Evolutionary conservation across 2,113 vertebrate genomes (phyloP).

Genomic region (Sphaerodactylus townsendi): DNA sequence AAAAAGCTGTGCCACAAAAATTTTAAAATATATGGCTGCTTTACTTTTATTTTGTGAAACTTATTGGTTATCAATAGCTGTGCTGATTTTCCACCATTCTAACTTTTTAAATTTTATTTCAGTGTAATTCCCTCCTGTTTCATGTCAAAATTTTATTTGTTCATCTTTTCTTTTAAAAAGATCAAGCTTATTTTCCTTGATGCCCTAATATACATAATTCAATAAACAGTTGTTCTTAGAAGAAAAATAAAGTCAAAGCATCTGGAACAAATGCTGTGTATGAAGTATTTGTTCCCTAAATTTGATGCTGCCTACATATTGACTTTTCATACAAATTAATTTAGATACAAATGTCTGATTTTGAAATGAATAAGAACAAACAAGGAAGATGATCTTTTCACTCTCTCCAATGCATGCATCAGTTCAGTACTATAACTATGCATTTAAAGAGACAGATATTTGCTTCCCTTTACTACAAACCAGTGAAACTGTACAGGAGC

Average conservation of each 20-base stretch:
- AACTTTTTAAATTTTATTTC: conserved; percentile 49
- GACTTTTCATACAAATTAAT: conserved; percentile 4
- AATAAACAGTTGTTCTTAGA: conserved; percentile 34
- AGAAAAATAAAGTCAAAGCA: conserved; percentile 30
- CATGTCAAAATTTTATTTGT: conserved; percentile 27
- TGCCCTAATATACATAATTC: conserved; percentile 33
- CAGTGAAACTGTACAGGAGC: conserved; percentile 58
- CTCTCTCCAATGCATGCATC: not conserved
- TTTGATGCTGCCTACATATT: not conserved
- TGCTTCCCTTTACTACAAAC: conserved; percentile 17
- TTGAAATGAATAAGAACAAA: not conserved
- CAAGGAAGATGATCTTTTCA: not conserved
- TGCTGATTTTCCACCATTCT: conserved; percentile 10
- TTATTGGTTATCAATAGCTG: not conserved
- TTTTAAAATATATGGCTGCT: not conserved
- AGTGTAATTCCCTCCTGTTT: conserved; percentile 52
- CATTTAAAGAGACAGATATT: conserved; percentile 18
- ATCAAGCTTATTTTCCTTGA: conserved; percentile 6
- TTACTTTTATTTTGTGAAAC: not conserved
- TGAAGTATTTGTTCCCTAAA: not conserved
- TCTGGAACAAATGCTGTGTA: conserved; percentile 10
- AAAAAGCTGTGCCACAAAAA: conserved; percentile 1
- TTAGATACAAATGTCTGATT: not conserved
- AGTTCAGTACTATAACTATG: not conserved
- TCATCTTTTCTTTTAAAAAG: conserved; percentile 23